Conservation (phyloP, 2,888 invertebrate genomes). For the Celastrina argiolus region DNA sequence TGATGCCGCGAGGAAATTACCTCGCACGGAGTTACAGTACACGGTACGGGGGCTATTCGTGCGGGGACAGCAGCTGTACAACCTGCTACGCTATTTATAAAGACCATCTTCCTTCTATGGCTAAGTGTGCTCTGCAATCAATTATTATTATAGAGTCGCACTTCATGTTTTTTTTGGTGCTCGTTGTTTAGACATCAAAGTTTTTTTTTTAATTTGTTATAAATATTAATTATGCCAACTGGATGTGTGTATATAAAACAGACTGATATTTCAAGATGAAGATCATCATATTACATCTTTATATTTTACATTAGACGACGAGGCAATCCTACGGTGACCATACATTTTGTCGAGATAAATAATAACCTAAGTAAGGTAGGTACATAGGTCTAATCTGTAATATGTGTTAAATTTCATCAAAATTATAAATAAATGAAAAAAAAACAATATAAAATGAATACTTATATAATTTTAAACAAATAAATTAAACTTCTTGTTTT, state of each 20-base stretch:
- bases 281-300: background rate
- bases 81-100: slow-evolving; percentile 66
- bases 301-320: too few relatives aligned
- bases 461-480: too few relatives aligned
- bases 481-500: background rate
- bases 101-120: slow-evolving; percentile 68
- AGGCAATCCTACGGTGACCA: too few relatives aligned
- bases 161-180: slow-evolving; percentile 51
- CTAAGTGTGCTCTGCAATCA: slow-evolving; percentile 53
- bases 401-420: too few relatives aligned
- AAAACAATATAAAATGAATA: too few relatives aligned
- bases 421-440: too few relatives aligned
- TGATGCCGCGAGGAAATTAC: background rate
- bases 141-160: slow-evolving; percentile 58
- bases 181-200: slow-evolving; percentile 43
- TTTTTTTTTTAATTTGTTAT: slow-evolving; percentile 39
- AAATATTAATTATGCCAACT: background rate
- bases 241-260: background rate
- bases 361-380: too few relatives aligned
- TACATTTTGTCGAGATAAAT: too few relatives aligned
- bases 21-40: background rate
- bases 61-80: slow-evolving; percentile 33
- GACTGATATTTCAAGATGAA: background rate
- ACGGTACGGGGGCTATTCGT: background rate
- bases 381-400: too few relatives aligned